A percentile compares a stretch with the other conserved stretches of the same genome.
Evolutionary conservation across 2,113 vertebrate genomes (phyloP).

Genomic region (Rafetus swinhoei): DNA sequence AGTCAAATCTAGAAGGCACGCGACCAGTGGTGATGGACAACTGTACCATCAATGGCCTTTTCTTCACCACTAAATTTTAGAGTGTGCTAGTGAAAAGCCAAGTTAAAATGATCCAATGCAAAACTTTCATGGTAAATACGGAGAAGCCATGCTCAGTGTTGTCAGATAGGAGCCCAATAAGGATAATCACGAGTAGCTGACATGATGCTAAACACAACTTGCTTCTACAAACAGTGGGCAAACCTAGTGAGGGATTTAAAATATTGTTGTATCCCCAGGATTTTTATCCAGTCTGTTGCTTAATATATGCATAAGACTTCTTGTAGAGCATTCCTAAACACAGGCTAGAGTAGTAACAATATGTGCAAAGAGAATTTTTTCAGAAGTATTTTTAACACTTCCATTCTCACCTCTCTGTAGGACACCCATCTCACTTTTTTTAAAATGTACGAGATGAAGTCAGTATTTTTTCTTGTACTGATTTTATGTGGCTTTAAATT

Average conservation of each 20-base stretch:
- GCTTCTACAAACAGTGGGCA: not conserved
- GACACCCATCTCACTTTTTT: not conserved
- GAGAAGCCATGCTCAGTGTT: not conserved
- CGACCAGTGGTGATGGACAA: not conserved
- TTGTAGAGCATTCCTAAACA: not conserved
- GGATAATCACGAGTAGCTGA: not conserved
- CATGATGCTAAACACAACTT: not conserved
- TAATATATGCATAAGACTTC: not conserved
- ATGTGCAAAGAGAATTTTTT: not conserved
- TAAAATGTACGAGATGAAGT: not conserved
- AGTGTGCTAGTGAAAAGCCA: not conserved
- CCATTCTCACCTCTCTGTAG: not conserved
- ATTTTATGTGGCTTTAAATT: not conserved
- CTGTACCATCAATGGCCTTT: not conserved
- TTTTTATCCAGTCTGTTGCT: not conserved
- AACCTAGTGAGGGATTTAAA: not conserved
- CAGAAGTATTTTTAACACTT: not conserved
- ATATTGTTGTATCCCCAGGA: accelerated
- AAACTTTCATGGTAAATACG: not conserved
- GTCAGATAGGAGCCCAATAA: not conserved
- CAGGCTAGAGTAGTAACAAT: not conserved
- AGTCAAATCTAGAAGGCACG: not conserved
- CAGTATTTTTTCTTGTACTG: not conserved
- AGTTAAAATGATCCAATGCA: not conserved
- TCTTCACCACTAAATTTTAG: not conserved